Evolutionary conservation across 2,113 vertebrate species (phyloP).

Genomic region (Amazona guildingii): DNA sequence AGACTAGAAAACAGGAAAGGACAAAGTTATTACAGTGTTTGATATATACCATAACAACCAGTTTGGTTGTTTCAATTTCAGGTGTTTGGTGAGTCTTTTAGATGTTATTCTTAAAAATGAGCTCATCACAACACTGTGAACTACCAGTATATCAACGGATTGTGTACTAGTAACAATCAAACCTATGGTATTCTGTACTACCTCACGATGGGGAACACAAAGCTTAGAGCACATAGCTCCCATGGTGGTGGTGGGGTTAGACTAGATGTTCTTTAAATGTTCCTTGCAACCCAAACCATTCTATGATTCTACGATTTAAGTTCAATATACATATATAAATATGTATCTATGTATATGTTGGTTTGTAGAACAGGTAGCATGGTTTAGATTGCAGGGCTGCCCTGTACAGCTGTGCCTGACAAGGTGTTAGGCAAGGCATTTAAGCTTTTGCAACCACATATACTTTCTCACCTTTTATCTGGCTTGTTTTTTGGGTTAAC

Average conservation of each 20-base stretch:
- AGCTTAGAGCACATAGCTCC: background rate
- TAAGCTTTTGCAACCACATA: background rate
- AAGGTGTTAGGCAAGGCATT: background rate
- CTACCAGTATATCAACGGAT: background rate
- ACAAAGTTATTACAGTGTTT: background rate
- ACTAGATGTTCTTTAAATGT: background rate
- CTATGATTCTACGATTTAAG: background rate
- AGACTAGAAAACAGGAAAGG: background rate
- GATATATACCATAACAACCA: background rate
- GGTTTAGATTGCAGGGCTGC: background rate
- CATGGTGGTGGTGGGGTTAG: fast-evolving
- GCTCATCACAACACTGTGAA: fast-evolving
- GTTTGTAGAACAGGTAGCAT: background rate
- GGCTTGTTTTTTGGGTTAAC: background rate
- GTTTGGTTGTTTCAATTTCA: background rate
- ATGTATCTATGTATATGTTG: too few species aligned
- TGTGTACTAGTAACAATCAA: background rate
- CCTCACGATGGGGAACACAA: background rate
- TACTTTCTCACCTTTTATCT: background rate
- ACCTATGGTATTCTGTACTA: background rate
- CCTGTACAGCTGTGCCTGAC: background rate
- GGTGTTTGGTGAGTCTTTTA: background rate
- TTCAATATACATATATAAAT: background rate
- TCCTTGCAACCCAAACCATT: background rate
- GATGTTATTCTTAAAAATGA: background rate